Evolutionary conservation across 1,140 invertebrate species (phyloP), one percentile per base, ranked within the genome.

Genomic region (Campodea augens): DNA sequence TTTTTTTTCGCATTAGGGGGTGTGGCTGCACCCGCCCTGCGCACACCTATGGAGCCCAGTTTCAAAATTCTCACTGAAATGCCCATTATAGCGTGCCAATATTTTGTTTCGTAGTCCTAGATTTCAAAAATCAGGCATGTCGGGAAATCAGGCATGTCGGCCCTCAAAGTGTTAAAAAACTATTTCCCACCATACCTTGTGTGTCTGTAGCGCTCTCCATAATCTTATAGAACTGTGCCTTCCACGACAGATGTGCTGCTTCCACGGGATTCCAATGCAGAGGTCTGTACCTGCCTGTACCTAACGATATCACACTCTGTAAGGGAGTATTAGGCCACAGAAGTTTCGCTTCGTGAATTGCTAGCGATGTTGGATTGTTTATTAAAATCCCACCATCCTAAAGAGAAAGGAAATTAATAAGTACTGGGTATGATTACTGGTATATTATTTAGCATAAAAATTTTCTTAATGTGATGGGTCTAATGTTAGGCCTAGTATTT

Each of bases 351-450:
- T 96, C 90, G 54, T 91, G 85, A 27, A 95, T 68, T 1, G 82
- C 90, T 2, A 95, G 73, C 1, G 82, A 81, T 13, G 86, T 79
- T 1, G 89, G 88, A 64, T 95, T 95, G 64, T 95, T 95, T 0
- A 80, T 75, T 55, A 92, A 62, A 51, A 92, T 74, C 13, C 88
- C 89, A 53, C 78, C 81, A 66, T 84, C 83, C 76, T 80, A 55
- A 15, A n/a, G n/a, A n/a, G n/a, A n/a, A n/a, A n/a, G n/a, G n/a
- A n/a, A 27, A 58, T 59, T 39, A 12, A 49, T 7, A 44, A 29
- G 22, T 22, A 45, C 27, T 37, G 45, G 20, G 18, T 38, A 18
- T 21, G 25, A 29, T 36, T 15, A 41, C 32, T 10, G 38, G 29
- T 41, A 29, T 27, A 41, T 23, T 44, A 4, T 4, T 32, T 42